Base-by-base conservation (phyloP, 2,888 invertebrate genomes). In the Blastobasis adustella region DNA sequence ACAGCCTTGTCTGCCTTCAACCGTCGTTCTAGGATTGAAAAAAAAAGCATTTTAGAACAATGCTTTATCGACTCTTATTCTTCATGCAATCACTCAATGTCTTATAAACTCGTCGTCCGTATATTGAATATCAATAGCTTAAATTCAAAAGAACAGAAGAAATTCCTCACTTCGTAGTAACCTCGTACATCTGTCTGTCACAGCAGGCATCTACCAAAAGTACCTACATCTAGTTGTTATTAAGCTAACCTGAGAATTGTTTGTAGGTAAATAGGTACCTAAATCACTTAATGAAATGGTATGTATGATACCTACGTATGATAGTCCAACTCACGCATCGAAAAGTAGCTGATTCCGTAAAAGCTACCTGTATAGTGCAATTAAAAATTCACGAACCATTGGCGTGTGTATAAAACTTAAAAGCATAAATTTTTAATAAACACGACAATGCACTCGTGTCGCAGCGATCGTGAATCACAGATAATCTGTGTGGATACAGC, bases 381-480 rank as follows among this genome's bases (percentile, higher is more conserved):
- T 45, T 45, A 45, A 45, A 45, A 9, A 43, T n/a, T 43, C 0
- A 45, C 45, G 37, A 45, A 46, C 10, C n/a, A 47, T 46, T 37
- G 42, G 38, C 39, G 40, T 50, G 45, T 53, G 46, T 37, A 10
- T 47, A n/a, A n/a, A n/a, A n/a, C n/a, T n/a, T 47, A 40, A 40
- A 6, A 9, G 40, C 43, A 37, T 41, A 45, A 39, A 43, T 41
- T 10, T 51, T 46, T 23, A n/a, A 43, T 47, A 44, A 55, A 49
- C 51, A 50, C 49, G 48, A 41, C 49, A 56, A 44, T 50, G 47
- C 46, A 48, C 45, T 52, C 41, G 49, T 45, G 43, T 42, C 8
- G 43, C 52, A 57, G 61, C 61, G 56, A 59, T 55, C 55, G 63
- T 71, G 68, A 69, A 66, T 68, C 66, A 68, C 57, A 62, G 55